These are phyloP conservation scores for Lamellibrachia luymesi DNA, from an alignment of 1,140 invertebrate genomes.

Conservation along the genomic window DNA sequence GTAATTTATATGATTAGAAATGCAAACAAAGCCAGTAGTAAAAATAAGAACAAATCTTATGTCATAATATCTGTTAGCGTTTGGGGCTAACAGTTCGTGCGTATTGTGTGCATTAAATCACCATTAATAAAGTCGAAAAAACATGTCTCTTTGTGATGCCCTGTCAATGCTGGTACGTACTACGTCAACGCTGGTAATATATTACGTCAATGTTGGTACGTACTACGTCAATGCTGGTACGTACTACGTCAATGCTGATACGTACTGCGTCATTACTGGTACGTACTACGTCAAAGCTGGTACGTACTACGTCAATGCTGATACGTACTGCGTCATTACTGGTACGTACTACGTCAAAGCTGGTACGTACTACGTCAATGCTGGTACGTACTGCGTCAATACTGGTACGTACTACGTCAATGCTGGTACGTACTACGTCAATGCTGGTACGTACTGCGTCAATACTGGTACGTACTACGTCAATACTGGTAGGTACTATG, in stretches of 20 bases:
- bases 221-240: background rate
- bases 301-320: too few species aligned
- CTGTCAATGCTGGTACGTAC: background rate
- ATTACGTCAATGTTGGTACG: too few species aligned
- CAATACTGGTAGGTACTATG: too few species aligned
- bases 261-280: too few species aligned
- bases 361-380: background rate
- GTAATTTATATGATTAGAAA: background rate
- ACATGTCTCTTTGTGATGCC: too few species aligned
- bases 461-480: too few species aligned
- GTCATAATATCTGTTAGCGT: background rate
- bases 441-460: too few species aligned
- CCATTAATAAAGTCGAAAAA: too few species aligned
- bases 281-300: too few species aligned
- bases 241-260: background rate
- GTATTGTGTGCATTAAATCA: background rate
- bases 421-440: background rate
- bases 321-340: background rate
- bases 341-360: background rate
- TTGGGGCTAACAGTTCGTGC: background rate
- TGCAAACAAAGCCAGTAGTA: background rate
- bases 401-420: background rate
- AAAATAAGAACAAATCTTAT: too few species aligned
- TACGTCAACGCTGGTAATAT: background rate
- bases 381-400: background rate